Evolutionary conservation across 2,797 vertebrate species (phyloP).

Genomic region (Morus bassanus): DNA sequence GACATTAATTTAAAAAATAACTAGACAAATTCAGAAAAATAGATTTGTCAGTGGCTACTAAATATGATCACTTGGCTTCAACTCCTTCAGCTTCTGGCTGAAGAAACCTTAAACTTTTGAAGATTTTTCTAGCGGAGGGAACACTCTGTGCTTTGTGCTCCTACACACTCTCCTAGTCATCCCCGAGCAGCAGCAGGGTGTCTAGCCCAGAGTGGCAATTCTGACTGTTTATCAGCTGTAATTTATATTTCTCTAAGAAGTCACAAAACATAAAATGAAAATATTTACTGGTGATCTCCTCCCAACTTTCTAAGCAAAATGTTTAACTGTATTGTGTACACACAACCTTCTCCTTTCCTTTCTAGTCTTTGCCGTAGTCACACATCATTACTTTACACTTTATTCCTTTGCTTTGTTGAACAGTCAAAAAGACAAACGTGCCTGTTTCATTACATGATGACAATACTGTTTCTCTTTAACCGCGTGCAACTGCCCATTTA

Average conservation of each 20-base stretch:
- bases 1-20: not conserved
- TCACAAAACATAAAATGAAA: not conserved
- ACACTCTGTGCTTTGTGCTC: not conserved
- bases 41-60: not conserved
- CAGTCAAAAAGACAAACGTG: not conserved
- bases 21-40: not conserved
- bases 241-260: not conserved
- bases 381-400: not conserved
- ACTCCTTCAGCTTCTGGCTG: not conserved
- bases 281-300: not conserved
- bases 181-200: not conserved
- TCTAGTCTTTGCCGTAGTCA: not conserved
- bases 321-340: not conserved
- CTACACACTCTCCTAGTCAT: rapidly evolving
- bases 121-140: not conserved
- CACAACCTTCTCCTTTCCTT: not conserved
- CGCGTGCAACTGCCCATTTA: not conserved
- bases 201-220: not conserved
- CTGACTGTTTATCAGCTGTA: not conserved
- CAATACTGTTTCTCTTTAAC: not conserved
- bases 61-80: not conserved
- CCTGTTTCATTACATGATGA: not conserved
- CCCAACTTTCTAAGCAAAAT: not conserved
- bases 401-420: not conserved
- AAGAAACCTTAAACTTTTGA: not conserved